phyloP scores from a whole-genome alignment of 2,888 invertebrate genomes.

The Dicyrtoma fusca region DNA sequence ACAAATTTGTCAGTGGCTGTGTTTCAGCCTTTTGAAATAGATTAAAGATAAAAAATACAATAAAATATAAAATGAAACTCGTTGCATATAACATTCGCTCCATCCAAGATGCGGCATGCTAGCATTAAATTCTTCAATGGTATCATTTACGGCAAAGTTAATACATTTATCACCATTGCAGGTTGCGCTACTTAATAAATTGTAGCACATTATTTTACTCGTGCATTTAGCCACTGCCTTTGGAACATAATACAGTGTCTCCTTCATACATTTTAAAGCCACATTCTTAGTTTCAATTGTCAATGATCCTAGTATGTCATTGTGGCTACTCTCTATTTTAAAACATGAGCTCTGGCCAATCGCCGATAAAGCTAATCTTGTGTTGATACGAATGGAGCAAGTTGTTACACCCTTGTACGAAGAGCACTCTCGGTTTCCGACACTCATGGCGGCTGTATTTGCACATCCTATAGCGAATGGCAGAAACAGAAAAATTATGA shows the following conservation, averaged over 20 bases:
- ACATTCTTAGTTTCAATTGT: constrained; percentile 3
- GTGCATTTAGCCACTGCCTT: background rate
- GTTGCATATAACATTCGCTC: no score
- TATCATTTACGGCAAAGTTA: background rate
- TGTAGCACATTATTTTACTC: background rate
- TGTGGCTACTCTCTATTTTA: background rate
- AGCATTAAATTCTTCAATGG: background rate
- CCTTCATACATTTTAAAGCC: background rate
- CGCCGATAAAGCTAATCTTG: background rate
- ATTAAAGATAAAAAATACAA: no score
- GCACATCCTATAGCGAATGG: no score
- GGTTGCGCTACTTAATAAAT: background rate
- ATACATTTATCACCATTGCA: background rate
- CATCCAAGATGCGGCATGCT: background rate
- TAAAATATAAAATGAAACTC: no score
- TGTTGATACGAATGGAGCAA: background rate
- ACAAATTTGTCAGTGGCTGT: no score
- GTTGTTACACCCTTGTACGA: no score
- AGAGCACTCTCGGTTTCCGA: no score
- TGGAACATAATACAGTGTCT: background rate
- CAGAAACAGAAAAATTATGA: no score
- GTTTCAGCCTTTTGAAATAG: no score
- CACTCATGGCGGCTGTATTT: no score
- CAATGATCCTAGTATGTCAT: background rate
- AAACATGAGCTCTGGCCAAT: background rate